Evolutionary conservation across 2,888 invertebrate species (phyloP), one percentile per base, ranked within the genome.

Genomic region (Amblyjoppa proteus): DNA sequence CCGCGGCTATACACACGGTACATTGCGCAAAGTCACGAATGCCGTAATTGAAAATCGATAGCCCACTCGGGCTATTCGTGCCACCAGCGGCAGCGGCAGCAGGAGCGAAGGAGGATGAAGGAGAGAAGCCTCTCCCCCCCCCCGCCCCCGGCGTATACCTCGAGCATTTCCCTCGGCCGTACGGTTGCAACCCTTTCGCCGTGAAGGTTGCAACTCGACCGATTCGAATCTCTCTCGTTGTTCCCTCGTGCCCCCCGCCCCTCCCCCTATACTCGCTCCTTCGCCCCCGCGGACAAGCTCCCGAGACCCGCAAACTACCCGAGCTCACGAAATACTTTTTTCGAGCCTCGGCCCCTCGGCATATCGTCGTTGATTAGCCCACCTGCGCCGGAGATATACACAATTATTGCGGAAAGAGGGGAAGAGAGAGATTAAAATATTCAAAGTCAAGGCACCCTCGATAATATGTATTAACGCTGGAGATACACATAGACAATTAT

Each of bases 21-120:
- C 92, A 93, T 91, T 92, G 92, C 92, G 91, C 92, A 89, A 92
- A 92, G 92, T 92, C 92, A 92, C 93, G 92, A 93, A 92, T 92
- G 86, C 87, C 88, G 91, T 93, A 93, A 93, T 93, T 93, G 93
- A 93, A 93, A 93, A 93, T 93, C 93, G 93, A 93, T 93, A 92
- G 85, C 79, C 82, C 82, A 75, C 82, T 82, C 82, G 85, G 82
- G 85, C 74, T 61, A 71, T 81, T 81, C 76, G 80, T 86, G 82
- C 82, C 74, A 74, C 75, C 82, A 61, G 51, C 49, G 58, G 69
- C 41, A 41, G 58, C 34, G 34, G 38, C 77, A 38, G 20, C n/a
- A 68, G 41, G 20, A 68, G 28, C 38, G 61, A 28, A 41, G 68
- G 20, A 64, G 51, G 56, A 25, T 31, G 68, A 45, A 69, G 49